Conservation (phyloP, 2,888 invertebrate species). For the Ephialtes manifestator region DNA sequence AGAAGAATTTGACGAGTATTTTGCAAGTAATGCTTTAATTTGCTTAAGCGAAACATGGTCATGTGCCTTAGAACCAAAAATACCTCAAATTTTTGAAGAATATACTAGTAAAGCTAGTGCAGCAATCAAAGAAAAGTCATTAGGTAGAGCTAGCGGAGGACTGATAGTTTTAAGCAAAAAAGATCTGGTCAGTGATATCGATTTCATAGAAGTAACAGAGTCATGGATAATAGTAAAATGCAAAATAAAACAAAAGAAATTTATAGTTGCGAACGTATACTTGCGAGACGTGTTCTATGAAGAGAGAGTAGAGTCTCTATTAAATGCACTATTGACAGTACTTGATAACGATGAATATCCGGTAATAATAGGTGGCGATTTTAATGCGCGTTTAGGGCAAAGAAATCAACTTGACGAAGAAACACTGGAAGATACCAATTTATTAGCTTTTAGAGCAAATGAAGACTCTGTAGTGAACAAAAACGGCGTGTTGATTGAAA, state of each 20-base stretch:
- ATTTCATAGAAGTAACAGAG: background rate
- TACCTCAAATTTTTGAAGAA: background rate
- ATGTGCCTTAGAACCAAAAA: background rate
- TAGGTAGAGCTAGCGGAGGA: no score
- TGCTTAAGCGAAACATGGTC: constrained; percentile 2
- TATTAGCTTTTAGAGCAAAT: background rate
- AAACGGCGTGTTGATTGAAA: background rate
- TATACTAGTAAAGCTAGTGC: background rate
- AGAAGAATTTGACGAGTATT: background rate
- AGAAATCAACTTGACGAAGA: constrained; percentile 10
- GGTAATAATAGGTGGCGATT: background rate
- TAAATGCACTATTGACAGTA: background rate
- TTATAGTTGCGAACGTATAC: background rate
- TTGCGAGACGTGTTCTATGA: background rate
- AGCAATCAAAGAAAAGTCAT: background rate
- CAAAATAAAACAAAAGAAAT: background rate
- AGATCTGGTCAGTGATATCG: background rate
- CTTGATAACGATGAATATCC: background rate
- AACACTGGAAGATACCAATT: background rate
- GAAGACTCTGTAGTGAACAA: background rate
- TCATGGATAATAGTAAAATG: background rate
- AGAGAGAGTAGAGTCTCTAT: background rate
- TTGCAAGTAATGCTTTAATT: background rate
- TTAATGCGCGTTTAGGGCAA: background rate
- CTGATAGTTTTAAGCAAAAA: no score